Conservation (phyloP, 1,140 invertebrate genomes). For the Conus ventricosus region DNA sequence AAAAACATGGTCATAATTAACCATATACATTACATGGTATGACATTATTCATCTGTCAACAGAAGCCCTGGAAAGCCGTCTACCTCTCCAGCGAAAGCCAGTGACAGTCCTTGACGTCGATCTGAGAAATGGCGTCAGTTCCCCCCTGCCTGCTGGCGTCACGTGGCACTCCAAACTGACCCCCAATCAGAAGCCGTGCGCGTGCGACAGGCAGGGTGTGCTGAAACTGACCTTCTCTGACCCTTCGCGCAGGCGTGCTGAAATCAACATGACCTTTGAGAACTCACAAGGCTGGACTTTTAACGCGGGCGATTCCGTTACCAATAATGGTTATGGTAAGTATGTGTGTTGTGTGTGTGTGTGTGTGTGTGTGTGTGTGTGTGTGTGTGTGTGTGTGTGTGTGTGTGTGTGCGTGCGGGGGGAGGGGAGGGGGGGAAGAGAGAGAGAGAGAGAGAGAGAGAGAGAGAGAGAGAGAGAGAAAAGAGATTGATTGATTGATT, state of each 20-base stretch:
- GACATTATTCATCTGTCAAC: background rate
- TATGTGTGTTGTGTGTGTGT: background rate
- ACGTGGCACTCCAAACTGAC: constrained; percentile 16
- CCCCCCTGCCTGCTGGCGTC: constrained; percentile 2
- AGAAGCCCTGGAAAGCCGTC: background rate
- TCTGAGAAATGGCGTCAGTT: background rate
- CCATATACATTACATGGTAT: background rate
- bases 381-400: background rate
- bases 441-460: background rate
- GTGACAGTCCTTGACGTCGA: background rate
- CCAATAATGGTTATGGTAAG: constrained; percentile 40
- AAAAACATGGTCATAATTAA: too few species aligned
- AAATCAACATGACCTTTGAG: constrained; percentile 23
- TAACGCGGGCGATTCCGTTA: constrained; percentile 37
- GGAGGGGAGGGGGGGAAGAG: background rate
- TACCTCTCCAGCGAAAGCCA: background rate
- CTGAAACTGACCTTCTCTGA: constrained; percentile 26
- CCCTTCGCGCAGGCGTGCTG: background rate
- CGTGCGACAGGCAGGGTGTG: constrained; percentile 21
- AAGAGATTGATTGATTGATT: too few species aligned
- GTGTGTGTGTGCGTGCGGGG: background rate
- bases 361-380: background rate
- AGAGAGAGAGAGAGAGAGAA: background rate
- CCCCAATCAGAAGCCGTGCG: background rate
- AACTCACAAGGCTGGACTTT: constrained; percentile 29